These are phyloP conservation scores for Halcyon leucocephala DNA, from an alignment of 2,797 vertebrate species.

Conservation along the genomic window DNA sequence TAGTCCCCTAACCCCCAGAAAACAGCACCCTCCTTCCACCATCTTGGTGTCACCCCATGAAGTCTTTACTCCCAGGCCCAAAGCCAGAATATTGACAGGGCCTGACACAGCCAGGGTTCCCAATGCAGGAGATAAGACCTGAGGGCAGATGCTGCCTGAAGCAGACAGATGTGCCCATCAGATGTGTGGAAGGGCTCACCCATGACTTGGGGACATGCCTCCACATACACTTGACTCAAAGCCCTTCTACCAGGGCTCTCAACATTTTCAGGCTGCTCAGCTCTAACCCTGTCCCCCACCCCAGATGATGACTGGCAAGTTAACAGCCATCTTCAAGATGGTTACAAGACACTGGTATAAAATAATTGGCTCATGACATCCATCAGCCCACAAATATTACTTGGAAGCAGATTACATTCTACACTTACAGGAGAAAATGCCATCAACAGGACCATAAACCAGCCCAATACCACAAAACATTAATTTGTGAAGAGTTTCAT, in stretches of 20 bases:
- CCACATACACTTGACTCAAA: background rate
- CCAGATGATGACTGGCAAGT: accelerated
- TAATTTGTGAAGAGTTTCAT: background rate
- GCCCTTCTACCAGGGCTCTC: background rate
- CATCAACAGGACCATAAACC: background rate
- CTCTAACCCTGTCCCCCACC: background rate
- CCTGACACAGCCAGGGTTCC: background rate
- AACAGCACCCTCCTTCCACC: accelerated
- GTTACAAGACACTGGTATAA: background rate
- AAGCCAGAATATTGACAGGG: background rate
- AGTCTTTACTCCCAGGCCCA: background rate
- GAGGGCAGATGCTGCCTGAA: background rate
- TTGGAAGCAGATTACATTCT: background rate
- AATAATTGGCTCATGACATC: background rate
- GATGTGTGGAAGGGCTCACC: background rate
- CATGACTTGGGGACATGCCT: accelerated
- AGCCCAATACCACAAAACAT: background rate
- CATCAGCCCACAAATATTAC: background rate
- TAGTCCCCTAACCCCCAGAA: background rate
- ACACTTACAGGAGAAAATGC: background rate
- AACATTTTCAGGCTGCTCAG: background rate
- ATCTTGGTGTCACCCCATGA: background rate
- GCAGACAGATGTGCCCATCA: background rate
- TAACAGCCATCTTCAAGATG: background rate
- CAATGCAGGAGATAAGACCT: background rate